These are phyloP conservation scores for Miniopterus natalensis DNA, from an alignment of 2,113 vertebrate genomes.

Conservation along the genomic window DNA sequence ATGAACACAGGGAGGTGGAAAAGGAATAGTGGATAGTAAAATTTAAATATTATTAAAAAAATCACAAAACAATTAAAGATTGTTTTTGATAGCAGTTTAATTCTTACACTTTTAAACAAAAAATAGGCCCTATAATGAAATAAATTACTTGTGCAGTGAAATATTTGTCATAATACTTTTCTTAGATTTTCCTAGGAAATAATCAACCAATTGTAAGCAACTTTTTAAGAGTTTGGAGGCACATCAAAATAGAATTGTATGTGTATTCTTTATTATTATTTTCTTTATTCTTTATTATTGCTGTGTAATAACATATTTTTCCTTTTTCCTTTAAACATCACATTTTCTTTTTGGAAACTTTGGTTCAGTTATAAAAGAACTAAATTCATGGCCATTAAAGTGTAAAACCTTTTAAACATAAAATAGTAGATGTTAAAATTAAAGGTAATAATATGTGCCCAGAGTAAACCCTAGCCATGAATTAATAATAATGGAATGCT, in stretches of 20 bases:
- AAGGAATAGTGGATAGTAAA: constrained; percentile 13
- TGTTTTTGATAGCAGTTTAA: not conserved
- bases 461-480: not conserved
- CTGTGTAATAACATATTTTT: not conserved
- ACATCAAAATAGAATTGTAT: constrained; percentile 63
- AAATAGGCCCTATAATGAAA: constrained; percentile 66
- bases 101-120: constrained; percentile 17
- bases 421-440: not conserved
- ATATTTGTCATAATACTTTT: constrained; percentile 76
- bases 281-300: too few relatives aligned
- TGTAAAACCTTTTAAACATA: not conserved
- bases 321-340: constrained; percentile 64
- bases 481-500: not conserved
- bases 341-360: not conserved
- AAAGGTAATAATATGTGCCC: not conserved
- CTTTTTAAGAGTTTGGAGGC: constrained; percentile 39
- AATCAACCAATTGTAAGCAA: constrained; percentile 72
- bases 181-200: constrained; percentile 71
- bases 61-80: not conserved
- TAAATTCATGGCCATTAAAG: not conserved
- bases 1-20: not conserved
- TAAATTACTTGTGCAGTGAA: constrained; percentile 66
- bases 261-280: not conserved
- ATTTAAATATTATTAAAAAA: constrained; percentile 43
- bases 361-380: constrained; percentile 11